These are phyloP conservation scores for Apodemia zela DNA, from an alignment of 2,888 invertebrate genomes.

Conservation along the genomic window DNA sequence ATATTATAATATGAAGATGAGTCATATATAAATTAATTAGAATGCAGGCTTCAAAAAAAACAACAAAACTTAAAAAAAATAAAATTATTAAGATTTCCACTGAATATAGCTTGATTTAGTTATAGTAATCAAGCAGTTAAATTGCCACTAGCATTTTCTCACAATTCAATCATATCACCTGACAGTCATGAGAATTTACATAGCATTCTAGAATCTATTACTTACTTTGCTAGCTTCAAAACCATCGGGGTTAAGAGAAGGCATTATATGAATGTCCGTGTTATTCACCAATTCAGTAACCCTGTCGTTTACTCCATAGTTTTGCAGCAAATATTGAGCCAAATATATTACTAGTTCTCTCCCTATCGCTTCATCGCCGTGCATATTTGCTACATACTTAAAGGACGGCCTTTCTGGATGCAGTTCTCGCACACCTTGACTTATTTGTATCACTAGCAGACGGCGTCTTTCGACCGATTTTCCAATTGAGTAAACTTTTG, in stretches of 20 bases:
- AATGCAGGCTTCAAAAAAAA: no score
- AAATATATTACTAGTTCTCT: conserved; percentile 91
- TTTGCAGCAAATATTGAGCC: conserved; percentile 89
- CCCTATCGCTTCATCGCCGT: conserved; percentile 96
- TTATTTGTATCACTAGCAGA: conserved; percentile 90
- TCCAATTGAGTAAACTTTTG: conserved; percentile 88
- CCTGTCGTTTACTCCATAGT: conserved; percentile 85
- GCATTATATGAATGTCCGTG: conserved; percentile 97
- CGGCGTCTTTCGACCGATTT: conserved; percentile 90
- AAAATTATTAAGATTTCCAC: no score
- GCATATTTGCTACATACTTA: conserved; percentile 97
- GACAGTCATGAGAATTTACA: not conserved
- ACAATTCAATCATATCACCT: not conserved
- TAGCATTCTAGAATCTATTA: conserved; percentile 12
- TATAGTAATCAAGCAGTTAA: not conserved
- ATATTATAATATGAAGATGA: no score
- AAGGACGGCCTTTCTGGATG: conserved; percentile 90
- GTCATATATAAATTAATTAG: no score
- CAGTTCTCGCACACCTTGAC: conserved; percentile 81
- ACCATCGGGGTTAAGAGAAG: conserved; percentile 98
- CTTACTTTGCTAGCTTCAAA: conserved; percentile 90
- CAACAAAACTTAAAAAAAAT: no score
- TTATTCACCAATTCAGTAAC: conserved; percentile 89
- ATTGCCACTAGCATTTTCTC: not conserved
- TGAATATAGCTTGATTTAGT: no score